Evolutionary conservation across 2,888 invertebrate species (phyloP), one percentile per base, ranked within the genome.

Genomic region (Acronicta leporina): DNA sequence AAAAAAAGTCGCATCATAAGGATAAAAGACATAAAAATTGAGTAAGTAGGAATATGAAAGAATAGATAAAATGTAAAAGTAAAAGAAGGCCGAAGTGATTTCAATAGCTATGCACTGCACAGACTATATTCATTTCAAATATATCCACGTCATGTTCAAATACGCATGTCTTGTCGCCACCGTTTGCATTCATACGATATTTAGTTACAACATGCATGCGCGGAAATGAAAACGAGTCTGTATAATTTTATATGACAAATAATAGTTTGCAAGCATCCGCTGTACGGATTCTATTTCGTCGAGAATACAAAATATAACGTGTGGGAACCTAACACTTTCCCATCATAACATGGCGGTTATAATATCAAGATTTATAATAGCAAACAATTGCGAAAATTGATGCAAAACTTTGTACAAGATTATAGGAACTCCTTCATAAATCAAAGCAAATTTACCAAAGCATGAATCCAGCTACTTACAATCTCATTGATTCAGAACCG

Each of bases 221-320:
- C 61, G 75, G 75, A 76, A 77, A 77, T 77, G 68, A 66, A 61
- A 63, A 73, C 63, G 54, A 51, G 62, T 47, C 54, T 49, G 64
- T 61, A 70, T 72, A 65, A 68, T 77, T 65, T 71, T 68, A 67
- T 72, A 61, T 63, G 65, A 61, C 43, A 63, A 67, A 49, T 76
- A 52, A 74, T 64, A 63, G 60, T 68, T 73, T 58, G 62, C 55
- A 61, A 62, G 62, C 67, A 70, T 75, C 77, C 77, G 64, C 54
- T 50, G 42, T 65, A 33, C 45, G n/a, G 57, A 51, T 70, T 66
- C 16, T 38, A 56, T 69, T 64, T 73, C 68, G 57, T 63, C 48
- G 63, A 54, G 69, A 77, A 77, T 76, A 68, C 64, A 67, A 65
- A 76, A 64, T 61, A 49, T 43, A 33, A 66, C 64, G 75, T 77